Conservation (phyloP, 2,888 invertebrate genomes). For the Lasioglossum leucozonium region DNA sequence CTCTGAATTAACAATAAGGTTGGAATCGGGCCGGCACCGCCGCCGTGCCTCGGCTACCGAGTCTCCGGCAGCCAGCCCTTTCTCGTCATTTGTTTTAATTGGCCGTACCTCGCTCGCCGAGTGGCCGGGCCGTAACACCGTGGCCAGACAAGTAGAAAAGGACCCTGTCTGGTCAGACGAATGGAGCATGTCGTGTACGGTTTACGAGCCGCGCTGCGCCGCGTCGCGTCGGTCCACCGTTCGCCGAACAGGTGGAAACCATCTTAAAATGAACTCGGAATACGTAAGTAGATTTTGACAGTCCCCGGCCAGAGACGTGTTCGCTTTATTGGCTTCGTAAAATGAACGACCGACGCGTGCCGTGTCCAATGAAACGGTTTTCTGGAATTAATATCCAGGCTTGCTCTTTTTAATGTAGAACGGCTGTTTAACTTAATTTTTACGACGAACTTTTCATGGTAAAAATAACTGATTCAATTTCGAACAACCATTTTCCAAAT, state of each 20-base stretch:
- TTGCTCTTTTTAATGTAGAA: too few species aligned
- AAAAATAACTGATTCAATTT: too few species aligned
- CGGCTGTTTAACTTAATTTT: too few species aligned
- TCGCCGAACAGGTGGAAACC: background rate
- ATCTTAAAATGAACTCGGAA: background rate
- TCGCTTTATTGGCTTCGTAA: background rate
- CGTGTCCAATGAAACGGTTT: background rate
- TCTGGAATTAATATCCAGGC: background rate
- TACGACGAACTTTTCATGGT: too few species aligned
- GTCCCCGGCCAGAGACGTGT: background rate
- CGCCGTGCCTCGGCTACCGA: background rate
- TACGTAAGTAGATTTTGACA: background rate
- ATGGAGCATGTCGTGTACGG: background rate
- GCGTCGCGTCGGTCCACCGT: background rate
- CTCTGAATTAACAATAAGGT: constrained; percentile 59
- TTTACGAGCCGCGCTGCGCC: background rate
- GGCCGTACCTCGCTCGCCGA: constrained; percentile 12
- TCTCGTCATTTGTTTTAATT: constrained; percentile 28
- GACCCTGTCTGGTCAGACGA: background rate
- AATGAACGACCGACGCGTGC: background rate
- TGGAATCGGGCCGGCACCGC: constrained; percentile 22
- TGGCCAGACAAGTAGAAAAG: background rate
- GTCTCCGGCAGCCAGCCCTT: background rate
- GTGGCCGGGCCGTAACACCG: background rate
- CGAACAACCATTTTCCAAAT: too few species aligned